A percentile compares a stretch with the other conserved stretches of the same genome.
These are phyloP conservation scores for Varanus komodoensis DNA, from an alignment of 2,113 vertebrate species.

Conservation along the genomic window DNA sequence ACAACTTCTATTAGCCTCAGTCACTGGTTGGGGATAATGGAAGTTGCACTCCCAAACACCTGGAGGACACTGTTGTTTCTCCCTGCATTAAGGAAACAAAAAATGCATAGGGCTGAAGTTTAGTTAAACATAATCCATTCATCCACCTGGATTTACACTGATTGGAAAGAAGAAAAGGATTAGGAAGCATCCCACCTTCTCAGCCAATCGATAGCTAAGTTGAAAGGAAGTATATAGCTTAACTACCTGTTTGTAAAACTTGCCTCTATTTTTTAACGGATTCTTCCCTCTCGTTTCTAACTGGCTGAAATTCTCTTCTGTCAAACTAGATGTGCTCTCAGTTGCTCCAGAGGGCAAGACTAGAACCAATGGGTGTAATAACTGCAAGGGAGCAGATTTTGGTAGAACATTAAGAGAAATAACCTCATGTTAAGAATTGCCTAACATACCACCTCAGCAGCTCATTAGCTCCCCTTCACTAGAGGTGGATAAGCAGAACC, in stretches of 20 bases:
- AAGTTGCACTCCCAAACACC: too few species aligned
- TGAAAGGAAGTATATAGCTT: too few species aligned
- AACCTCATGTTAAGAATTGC: not conserved
- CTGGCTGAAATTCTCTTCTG: not conserved
- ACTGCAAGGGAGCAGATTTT: not conserved
- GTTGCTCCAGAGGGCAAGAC: not conserved
- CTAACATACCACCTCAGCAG: too few species aligned
- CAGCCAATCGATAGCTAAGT: not conserved
- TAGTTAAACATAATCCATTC: not conserved
- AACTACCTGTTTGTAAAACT: not conserved
- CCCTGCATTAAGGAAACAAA: not conserved
- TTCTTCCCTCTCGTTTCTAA: not conserved
- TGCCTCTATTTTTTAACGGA: not conserved
- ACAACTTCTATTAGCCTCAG: too few species aligned
- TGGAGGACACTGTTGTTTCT: too few species aligned
- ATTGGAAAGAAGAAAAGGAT: not conserved
- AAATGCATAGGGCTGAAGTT: not conserved
- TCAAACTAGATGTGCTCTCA: not conserved
- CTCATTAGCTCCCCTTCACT: too few species aligned
- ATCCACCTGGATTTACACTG: not conserved
- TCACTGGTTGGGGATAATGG: too few species aligned
- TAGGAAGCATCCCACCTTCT: not conserved
- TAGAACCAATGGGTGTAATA: not conserved
- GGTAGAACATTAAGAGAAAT: not conserved
- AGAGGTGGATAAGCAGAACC: too few species aligned